Conservation (phyloP, 1,140 invertebrate species). For the Bombus superbus region DNA sequence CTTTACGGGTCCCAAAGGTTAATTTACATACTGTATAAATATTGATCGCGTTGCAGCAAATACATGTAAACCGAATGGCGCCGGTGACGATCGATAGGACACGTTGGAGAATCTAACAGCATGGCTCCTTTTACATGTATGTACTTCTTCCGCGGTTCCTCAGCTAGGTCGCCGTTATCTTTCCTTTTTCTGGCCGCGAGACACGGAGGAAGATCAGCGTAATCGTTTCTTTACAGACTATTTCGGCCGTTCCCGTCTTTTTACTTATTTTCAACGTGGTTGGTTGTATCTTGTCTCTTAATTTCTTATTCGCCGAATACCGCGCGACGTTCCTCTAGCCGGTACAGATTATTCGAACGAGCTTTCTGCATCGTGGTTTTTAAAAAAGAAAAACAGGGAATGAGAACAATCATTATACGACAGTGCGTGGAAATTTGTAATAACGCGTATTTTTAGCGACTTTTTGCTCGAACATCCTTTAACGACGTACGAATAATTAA, state of each 20-base stretch:
- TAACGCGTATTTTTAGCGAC: neutral
- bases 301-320: neutral
- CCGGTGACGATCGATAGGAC: constrained; percentile 62
- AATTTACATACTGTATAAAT: constrained; percentile 57
- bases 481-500: neutral
- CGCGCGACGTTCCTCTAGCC: neutral
- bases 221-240: neutral
- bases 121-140: constrained; percentile 33
- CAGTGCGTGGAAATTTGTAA: neutral
- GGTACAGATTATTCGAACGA: neutral
- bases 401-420: neutral
- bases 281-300: neutral
- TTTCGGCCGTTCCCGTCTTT: neutral
- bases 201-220: neutral
- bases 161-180: constrained; percentile 3
- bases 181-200: neutral
- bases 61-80: constrained; percentile 50
- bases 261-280: neutral
- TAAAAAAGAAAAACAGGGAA: neutral
- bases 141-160: constrained; percentile 11
- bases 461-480: neutral
- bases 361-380: neutral
- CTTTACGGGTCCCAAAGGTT: neutral
- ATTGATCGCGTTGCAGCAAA: constrained; percentile 70
- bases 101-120: constrained; percentile 69